Evolutionary conservation across 2,113 vertebrate species (phyloP).

Genomic region (Pseudolaguvia tuberculata): DNA sequence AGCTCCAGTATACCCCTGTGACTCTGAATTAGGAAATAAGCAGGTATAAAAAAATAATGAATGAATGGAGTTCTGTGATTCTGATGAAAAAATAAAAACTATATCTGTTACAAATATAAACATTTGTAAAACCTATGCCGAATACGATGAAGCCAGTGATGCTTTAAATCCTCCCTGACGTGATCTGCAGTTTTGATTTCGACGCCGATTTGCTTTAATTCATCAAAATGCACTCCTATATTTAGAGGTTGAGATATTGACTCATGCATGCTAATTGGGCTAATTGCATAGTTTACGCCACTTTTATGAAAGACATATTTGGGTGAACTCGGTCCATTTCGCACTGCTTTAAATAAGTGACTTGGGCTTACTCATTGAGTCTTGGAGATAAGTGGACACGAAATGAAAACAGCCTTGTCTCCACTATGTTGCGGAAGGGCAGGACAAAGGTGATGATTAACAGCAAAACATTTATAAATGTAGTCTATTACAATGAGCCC

Average conservation of each 20-base stretch:
- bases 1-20: too few relatives aligned
- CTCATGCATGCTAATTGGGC: constrained; percentile 17
- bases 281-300: constrained; percentile 26
- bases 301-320: constrained; percentile 18
- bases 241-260: constrained; percentile 11
- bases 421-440: constrained; percentile 12
- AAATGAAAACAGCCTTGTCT: constrained; percentile 19
- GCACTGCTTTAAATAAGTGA: constrained; percentile 21
- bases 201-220: not conserved
- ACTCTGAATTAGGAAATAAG: too few relatives aligned
- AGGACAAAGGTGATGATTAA: constrained; percentile 3
- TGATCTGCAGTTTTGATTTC: not conserved
- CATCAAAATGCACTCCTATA: constrained; percentile 8
- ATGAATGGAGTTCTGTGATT: not conserved
- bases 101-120: not conserved
- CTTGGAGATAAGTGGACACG: constrained; percentile 28
- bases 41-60: too few relatives aligned
- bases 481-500: not conserved
- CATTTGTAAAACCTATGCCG: not conserved
- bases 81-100: constrained; percentile 13
- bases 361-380: constrained; percentile 13
- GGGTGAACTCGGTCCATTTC: constrained; percentile 15
- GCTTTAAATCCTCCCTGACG: not conserved
- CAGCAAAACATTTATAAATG: not conserved
- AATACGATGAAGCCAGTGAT: not conserved